These are phyloP conservation scores for Oreohelix idahoensis DNA, from an alignment of 1,140 invertebrate species.

Conservation along the genomic window DNA sequence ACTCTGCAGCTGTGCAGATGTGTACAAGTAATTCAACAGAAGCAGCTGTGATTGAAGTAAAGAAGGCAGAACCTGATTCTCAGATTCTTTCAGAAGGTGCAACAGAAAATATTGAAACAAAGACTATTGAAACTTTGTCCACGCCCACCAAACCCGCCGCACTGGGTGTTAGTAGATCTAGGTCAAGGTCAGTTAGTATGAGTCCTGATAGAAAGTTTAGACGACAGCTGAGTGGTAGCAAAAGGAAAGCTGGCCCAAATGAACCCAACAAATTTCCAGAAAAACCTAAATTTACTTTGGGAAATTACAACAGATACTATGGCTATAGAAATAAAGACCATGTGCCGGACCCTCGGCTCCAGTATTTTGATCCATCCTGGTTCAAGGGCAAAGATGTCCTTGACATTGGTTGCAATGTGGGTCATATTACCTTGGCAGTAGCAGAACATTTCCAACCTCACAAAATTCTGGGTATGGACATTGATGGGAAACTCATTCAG, in stretches of 20 bases:
- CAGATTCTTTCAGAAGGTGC: not conserved
- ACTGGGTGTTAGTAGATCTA: not conserved
- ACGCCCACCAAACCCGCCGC: not conserved
- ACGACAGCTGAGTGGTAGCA: constrained; percentile 46
- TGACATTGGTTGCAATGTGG: constrained; percentile 98
- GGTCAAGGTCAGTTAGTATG: constrained; percentile 31
- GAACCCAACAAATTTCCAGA: constrained; percentile 40
- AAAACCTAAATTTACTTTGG: constrained; percentile 83
- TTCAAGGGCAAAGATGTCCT: constrained; percentile 93
- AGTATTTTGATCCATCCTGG: constrained; percentile 86
- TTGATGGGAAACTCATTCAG: constrained; percentile 90
- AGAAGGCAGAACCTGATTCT: not conserved
- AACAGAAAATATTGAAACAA: not conserved
- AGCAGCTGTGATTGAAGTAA: not conserved
- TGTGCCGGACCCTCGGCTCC: constrained; percentile 86
- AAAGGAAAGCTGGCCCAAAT: constrained; percentile 22
- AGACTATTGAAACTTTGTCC: not conserved
- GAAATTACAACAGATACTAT: constrained; percentile 97
- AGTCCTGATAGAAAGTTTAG: constrained; percentile 49
- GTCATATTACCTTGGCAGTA: constrained; percentile 87
- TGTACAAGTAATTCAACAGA: not conserved
- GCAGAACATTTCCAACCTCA: constrained; percentile 88
- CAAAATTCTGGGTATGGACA: constrained; percentile 94
- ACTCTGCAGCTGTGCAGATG: not conserved
- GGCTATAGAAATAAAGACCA: constrained; percentile 90